Evolutionary conservation across 2,888 invertebrate genomes (phyloP).

Genomic region (Torymus texanus): DNA sequence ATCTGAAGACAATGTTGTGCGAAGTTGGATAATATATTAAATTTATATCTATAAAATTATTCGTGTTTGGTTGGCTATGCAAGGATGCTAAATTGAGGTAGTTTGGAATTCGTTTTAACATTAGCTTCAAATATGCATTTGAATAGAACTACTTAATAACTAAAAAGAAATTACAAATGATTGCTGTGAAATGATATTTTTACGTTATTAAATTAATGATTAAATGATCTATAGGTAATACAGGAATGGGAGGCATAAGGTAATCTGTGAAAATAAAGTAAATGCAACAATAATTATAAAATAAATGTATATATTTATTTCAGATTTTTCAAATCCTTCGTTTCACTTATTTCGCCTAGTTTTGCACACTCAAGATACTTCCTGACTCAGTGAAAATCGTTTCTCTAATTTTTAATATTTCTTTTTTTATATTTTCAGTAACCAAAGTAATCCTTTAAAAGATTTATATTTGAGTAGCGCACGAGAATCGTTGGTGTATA

Average conservation of each 20-base stretch:
- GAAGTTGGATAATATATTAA: no score
- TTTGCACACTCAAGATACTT: conserved; percentile 56
- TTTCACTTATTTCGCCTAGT: conserved; percentile 58
- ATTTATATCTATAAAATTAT: no score
- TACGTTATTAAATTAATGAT: not conserved
- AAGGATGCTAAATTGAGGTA: no score
- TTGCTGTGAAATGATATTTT: no score
- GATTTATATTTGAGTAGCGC: conserved; percentile 40
- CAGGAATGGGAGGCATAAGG: no score
- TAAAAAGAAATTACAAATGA: no score
- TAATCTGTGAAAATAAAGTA: conserved; percentile 1
- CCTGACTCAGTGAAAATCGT: conserved; percentile 49
- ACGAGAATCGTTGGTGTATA: conserved; percentile 41
- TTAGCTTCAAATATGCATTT: no score
- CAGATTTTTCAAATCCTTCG: conserved; percentile 63
- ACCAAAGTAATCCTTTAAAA: conserved; percentile 35
- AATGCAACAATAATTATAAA: conserved; percentile 59
- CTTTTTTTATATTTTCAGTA: conserved; percentile 41
- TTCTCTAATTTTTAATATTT: conserved; percentile 34
- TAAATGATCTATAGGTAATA: not conserved
- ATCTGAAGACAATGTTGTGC: no score
- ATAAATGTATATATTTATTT: conserved; percentile 64
- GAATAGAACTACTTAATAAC: no score
- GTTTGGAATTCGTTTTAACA: no score
- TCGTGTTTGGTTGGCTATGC: no score